These are phyloP conservation scores for Papio anubis DNA, from an alignment of 2,113 vertebrate genomes.

Conservation along the genomic window DNA sequence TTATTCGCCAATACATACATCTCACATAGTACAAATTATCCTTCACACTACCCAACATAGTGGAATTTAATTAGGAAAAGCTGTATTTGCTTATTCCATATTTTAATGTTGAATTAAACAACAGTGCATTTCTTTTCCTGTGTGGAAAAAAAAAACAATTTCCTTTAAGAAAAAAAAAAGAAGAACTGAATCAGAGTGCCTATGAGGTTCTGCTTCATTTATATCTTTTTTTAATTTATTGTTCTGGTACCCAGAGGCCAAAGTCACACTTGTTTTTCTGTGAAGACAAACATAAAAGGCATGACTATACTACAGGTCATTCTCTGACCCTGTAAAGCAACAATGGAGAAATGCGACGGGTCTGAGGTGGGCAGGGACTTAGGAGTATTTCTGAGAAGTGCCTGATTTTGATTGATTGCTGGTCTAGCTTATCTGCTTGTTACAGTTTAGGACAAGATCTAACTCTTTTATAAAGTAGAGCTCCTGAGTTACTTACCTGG, in stretches of 20 bases:
- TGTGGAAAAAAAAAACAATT: neutral
- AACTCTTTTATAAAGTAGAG: neutral
- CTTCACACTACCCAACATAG: neutral
- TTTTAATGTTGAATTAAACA: constrained; percentile 51
- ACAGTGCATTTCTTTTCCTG: constrained; percentile 6
- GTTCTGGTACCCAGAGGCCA: constrained; percentile 12
- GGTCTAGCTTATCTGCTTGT: neutral
- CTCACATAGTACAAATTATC: neutral
- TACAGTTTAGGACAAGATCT: neutral
- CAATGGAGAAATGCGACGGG: neutral
- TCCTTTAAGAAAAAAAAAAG: neutral
- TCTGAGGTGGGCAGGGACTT: neutral
- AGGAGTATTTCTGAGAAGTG: neutral
- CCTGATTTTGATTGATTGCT: neutral
- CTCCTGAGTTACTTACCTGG: neutral
- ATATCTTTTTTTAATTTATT: neutral
- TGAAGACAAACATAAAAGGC: constrained; percentile 38
- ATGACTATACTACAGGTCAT: neutral
- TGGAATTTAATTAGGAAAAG: constrained; percentile 22
- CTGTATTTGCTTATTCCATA: neutral
- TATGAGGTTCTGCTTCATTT: constrained; percentile 41
- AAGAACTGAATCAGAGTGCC: neutral
- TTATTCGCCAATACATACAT: neutral
- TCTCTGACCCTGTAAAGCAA: neutral
- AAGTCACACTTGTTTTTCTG: constrained; percentile 40